A percentile compares a stretch with the other conserved stretches of the same genome.
Conservation (phyloP, 2,888 invertebrate species). For the Syrista parreyssii region DNA sequence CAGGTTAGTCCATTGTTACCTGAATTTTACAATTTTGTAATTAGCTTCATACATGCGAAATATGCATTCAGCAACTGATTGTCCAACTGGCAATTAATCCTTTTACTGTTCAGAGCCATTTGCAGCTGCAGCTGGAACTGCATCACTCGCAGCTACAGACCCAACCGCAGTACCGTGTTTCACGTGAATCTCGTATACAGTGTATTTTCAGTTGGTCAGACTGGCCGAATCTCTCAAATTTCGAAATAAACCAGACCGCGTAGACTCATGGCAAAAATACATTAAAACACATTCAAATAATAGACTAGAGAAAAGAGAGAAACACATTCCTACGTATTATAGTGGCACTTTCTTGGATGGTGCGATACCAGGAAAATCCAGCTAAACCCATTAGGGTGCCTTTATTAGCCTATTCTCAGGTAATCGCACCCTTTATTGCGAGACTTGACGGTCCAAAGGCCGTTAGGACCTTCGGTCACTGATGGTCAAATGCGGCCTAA, state of each 20-base stretch:
- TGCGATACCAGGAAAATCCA: not conserved
- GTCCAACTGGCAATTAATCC: not conserved
- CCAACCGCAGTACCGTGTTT: not conserved
- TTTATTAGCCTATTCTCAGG: not conserved
- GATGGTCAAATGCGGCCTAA: not conserved
- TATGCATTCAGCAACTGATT: not conserved
- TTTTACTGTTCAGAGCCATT: not conserved
- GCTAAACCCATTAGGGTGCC: not conserved
- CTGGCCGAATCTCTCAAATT: not conserved
- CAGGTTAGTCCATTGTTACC: not conserved
- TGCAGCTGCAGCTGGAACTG: not conserved
- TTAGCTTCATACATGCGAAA: not conserved
- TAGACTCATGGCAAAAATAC: not conserved
- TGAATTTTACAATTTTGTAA: not conserved
- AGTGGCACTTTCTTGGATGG: not conserved
- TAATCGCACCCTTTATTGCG: not conserved
- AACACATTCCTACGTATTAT: not conserved
- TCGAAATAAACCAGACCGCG: not conserved
- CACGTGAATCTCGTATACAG: not conserved
- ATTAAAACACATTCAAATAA: not conserved
- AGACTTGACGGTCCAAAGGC: not conserved
- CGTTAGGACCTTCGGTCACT: not conserved
- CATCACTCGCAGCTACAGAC: not conserved
- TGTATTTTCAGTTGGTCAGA: not conserved
- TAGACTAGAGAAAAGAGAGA: not conserved